These are phyloP conservation scores for Eupleurogrammus muticus DNA, from an alignment of 2,797 vertebrate species.

Conservation along the genomic window DNA sequence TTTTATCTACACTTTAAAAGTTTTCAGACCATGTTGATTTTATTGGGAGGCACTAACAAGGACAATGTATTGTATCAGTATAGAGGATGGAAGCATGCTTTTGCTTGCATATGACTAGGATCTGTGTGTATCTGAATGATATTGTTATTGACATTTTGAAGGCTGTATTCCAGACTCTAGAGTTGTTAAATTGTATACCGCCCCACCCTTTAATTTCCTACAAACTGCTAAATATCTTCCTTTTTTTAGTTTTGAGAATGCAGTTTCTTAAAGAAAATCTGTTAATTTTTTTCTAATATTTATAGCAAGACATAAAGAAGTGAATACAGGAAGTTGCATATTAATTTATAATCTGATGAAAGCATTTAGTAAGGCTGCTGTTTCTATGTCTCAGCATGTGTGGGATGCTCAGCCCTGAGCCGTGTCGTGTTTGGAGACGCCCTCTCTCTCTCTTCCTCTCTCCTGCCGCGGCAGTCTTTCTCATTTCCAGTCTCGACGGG, in stretches of 20 bases:
- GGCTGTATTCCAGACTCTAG: slow-evolving; percentile 33
- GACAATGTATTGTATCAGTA: slow-evolving; percentile 35
- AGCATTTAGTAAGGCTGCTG: slow-evolving; percentile 21
- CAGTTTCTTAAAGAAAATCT: slow-evolving; percentile 23
- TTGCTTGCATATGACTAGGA: slow-evolving; percentile 59
- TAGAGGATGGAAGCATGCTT: slow-evolving; percentile 66
- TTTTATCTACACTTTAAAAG: slow-evolving; percentile 62
- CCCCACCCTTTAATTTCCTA: slow-evolving; percentile 51
- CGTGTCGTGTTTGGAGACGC: slow-evolving; percentile 54
- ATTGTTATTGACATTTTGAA: slow-evolving; percentile 31
- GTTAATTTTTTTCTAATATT: slow-evolving; percentile 27
- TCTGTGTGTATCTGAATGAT: slow-evolving; percentile 58
- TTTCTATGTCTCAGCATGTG: slow-evolving; percentile 17
- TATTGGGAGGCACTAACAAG: slow-evolving; percentile 49
- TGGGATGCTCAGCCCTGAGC: slow-evolving; percentile 37
- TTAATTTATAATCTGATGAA: slow-evolving; percentile 27
- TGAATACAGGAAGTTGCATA: slow-evolving; percentile 17
- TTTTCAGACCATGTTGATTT: slow-evolving; percentile 56
- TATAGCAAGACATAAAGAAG: slow-evolving; percentile 21
- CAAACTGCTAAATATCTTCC: slow-evolving; percentile 50
- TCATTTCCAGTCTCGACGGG: slow-evolving; percentile 81
- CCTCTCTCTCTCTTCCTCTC: slow-evolving; percentile 75
- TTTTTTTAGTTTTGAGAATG: slow-evolving; percentile 34
- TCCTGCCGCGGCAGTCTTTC: slow-evolving; percentile 77
- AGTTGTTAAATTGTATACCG: slow-evolving; percentile 32